Conservation (phyloP, 2,888 invertebrate genomes). For the Ferdinandea cuprea region DNA sequence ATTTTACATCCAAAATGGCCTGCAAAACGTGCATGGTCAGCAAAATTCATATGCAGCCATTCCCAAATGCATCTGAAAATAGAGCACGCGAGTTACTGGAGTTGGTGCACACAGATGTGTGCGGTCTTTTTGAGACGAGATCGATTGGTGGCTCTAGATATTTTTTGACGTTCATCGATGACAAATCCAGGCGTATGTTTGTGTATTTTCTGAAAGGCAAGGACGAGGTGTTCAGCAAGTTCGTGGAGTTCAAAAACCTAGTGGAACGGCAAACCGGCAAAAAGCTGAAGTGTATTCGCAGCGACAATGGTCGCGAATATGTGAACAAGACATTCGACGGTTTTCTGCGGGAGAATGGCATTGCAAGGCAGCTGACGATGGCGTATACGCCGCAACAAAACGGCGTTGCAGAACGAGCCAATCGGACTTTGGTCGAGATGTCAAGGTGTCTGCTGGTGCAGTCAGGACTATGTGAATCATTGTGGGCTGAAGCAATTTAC, state of each 20-base stretch:
- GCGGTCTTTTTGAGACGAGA: conserved; percentile 41
- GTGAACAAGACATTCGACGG: conserved; percentile 47
- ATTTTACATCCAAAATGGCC: conserved; percentile 23
- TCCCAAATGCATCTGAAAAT: conserved; percentile 45
- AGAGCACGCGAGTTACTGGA: conserved; percentile 41
- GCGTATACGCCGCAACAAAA: conserved; percentile 75
- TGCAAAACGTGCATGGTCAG: conserved; percentile 42
- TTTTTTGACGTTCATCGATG: conserved; percentile 66
- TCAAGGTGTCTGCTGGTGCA: conserved; percentile 43
- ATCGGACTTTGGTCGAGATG: conserved; percentile 68
- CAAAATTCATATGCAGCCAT: conserved; percentile 51
- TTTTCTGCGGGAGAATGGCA: conserved; percentile 62
- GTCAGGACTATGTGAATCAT: conserved; percentile 23
- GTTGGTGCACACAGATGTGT: conserved; percentile 44
- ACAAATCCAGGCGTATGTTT: conserved; percentile 46
- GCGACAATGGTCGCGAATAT: conserved; percentile 59
- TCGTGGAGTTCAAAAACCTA: conserved; percentile 51
- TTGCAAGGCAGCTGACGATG: conserved; percentile 63
- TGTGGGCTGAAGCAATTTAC: conserved; percentile 62
- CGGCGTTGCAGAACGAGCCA: conserved; percentile 71
- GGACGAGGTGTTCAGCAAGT: conserved; percentile 53
- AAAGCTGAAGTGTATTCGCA: conserved; percentile 54
- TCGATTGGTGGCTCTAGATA: conserved; percentile 51
- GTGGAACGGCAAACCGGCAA: conserved; percentile 49
- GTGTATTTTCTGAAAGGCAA: conserved; percentile 53